Conservation (phyloP, 2,888 invertebrate species). For the Tachina lurida region DNA sequence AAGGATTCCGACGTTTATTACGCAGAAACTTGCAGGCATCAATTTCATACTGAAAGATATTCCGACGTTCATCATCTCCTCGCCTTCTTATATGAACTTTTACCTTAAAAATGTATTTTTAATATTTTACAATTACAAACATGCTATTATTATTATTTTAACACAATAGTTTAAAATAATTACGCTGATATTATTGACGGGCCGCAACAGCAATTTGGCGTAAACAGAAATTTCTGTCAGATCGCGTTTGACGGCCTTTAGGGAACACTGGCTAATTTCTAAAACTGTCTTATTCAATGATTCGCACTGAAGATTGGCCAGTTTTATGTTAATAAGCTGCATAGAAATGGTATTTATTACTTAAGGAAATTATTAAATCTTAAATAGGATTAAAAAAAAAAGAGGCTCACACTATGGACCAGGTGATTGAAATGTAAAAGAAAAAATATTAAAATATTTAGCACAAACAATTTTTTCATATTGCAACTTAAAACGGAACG, state of each 20-base stretch:
- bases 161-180: neutral
- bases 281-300: slow-evolving; percentile 17
- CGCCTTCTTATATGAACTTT: slow-evolving; percentile 18
- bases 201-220: slow-evolving; percentile 8
- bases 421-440: neutral
- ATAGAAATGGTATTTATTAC: neutral
- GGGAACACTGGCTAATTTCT: slow-evolving; percentile 30
- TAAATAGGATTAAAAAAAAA: too few relatives aligned
- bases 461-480: neutral
- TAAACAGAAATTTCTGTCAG: slow-evolving; percentile 37
- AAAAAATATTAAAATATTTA: neutral
- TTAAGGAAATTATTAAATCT: neutral
- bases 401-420: neutral
- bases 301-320: slow-evolving; percentile 39
- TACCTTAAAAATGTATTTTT: neutral
- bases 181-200: slow-evolving; percentile 43
- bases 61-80: neutral
- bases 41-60: slow-evolving; percentile 31
- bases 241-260: slow-evolving; percentile 54
- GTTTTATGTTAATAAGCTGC: slow-evolving; percentile 33
- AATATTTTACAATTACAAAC: too few relatives aligned
- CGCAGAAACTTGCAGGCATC: slow-evolving; percentile 62
- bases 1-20: slow-evolving; percentile 53
- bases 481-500: neutral
- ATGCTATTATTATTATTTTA: too few relatives aligned